These are phyloP conservation scores for Callyntrura sp. DNA, from an alignment of 2,888 invertebrate species.

Conservation along the genomic window DNA sequence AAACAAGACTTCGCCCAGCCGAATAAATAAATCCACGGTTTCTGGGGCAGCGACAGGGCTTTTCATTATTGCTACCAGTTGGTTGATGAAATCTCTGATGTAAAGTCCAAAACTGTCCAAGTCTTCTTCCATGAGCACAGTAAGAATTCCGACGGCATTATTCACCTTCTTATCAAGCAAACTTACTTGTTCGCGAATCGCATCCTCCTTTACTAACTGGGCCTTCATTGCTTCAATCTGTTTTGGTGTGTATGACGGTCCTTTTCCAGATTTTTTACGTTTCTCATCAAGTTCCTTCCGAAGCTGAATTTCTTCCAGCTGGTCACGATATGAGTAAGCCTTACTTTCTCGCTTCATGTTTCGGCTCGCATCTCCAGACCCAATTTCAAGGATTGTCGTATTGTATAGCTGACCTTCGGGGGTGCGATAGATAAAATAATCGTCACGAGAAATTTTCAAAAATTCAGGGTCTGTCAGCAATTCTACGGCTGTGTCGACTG, in stretches of 20 bases:
- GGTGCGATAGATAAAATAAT: constrained; percentile 92
- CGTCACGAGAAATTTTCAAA: constrained; percentile 91
- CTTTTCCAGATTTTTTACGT: constrained; percentile 90
- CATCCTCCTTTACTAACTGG: constrained; percentile 94
- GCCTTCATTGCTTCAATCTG: constrained; percentile 96
- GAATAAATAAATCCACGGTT: constrained; percentile 88
- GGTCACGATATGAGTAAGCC: constrained; percentile 98
- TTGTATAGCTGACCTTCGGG: constrained; percentile 97
- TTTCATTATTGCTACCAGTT: constrained; percentile 89
- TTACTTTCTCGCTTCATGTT: constrained; percentile 98
- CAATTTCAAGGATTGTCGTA: constrained; percentile 88
- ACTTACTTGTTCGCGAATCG: constrained; percentile 87
- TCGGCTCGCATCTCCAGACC: constrained; percentile 82
- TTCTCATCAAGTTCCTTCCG: constrained; percentile 97
- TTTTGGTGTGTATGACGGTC: constrained; percentile 92
- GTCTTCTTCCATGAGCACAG: constrained; percentile 86
- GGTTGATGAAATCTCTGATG: constrained; percentile 88
- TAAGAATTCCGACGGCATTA: constrained; percentile 84
- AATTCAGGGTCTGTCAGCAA: constrained; percentile 89
- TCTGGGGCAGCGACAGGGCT: constrained; percentile 92
- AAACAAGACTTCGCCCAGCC: constrained; percentile 86
- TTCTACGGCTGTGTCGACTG: constrained; percentile 58
- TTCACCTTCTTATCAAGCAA: constrained; percentile 84
- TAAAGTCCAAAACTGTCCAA: constrained; percentile 87
- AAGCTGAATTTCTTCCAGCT: constrained; percentile 96